Evolutionary conservation across 1,140 invertebrate species (phyloP), one percentile per base, ranked within the genome.

Genomic region (Drosophila burlai): DNA sequence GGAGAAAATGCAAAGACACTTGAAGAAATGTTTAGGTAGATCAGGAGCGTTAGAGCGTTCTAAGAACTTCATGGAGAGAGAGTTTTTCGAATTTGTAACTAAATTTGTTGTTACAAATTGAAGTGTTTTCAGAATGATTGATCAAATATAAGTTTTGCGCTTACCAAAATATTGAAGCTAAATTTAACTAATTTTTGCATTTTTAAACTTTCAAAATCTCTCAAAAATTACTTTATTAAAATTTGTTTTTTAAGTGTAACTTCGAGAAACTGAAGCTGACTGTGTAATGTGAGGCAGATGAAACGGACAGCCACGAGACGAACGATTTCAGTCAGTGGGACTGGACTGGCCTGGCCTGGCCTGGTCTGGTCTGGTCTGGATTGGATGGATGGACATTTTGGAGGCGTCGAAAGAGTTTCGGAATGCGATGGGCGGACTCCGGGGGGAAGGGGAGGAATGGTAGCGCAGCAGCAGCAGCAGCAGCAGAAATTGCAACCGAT

Each of bases 401-500:
- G 67, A 71, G 67, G 67, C 67, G 67, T 71, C 67, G 67, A 71
- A 71, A 71, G 67, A 71, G 67, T 68, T 71, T 68, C 21, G 63
- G 67, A 31, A 69, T 24, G 62, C 11, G 52, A 61, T 43, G 15
- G 46, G 26, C 26, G 49, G 4, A 24, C 52, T 21, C 4, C 40
- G 34, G 15, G 24, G 54, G 26, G 45, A 38, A 40, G 54, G 68
- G 55, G n/a, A 36, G 68, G 55, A 24, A 36, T 15, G 11, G 52
- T 24, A 24, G 52, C 52, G 34, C 34, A 62, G 10, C 57, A 71
- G 67, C 66, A 71, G 67, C 67, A 71, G 67, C 66, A 71, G 67
- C 67, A 83, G 57, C 78, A 92, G 91, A 91, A 92, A 92, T 92
- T 91, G 89, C 91, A 92, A 80, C 91, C 91, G 91, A 92, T 92